These are phyloP conservation scores for Patella depressa DNA, from an alignment of 2,888 invertebrate species.

Conservation along the genomic window DNA sequence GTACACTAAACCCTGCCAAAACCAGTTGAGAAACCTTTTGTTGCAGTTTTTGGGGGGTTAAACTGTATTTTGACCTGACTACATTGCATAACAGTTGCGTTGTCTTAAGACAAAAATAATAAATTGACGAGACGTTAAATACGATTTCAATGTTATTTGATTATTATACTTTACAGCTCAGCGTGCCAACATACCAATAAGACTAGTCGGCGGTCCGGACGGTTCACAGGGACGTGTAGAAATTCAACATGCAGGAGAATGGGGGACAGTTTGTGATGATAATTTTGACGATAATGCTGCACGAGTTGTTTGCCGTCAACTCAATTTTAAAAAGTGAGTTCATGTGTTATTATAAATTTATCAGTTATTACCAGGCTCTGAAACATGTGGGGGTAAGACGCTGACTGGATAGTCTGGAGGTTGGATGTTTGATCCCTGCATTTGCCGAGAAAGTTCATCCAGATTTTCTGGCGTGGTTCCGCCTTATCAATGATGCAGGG, in stretches of 20 bases:
- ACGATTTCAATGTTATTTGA: constrained; percentile 11
- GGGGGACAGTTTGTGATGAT: constrained; percentile 58
- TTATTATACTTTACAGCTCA: constrained; percentile 17
- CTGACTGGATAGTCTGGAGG: too few relatives aligned
- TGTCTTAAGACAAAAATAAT: not conserved
- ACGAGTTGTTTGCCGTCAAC: constrained; percentile 43
- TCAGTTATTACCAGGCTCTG: too few relatives aligned
- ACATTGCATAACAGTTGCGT: not conserved
- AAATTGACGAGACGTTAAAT: not conserved
- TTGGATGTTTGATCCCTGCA: too few relatives aligned
- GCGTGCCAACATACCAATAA: constrained; percentile 31
- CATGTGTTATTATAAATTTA: too few relatives aligned
- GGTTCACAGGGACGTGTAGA: constrained; percentile 49
- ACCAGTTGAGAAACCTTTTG: not conserved
- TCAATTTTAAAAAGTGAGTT: constrained; percentile 43
- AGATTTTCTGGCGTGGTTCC: too few relatives aligned
- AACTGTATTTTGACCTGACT: not conserved
- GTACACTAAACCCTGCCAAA: too few relatives aligned
- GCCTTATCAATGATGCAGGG: too few relatives aligned
- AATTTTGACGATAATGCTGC: constrained; percentile 44
- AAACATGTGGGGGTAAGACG: too few relatives aligned
- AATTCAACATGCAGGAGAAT: constrained; percentile 40
- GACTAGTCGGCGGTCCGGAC: constrained; percentile 43
- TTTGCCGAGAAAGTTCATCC: too few relatives aligned
- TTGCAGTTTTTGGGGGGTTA: not conserved